Evolutionary conservation across 2,113 vertebrate genomes (phyloP).

Genomic region (Odobenus rosmarus): DNA sequence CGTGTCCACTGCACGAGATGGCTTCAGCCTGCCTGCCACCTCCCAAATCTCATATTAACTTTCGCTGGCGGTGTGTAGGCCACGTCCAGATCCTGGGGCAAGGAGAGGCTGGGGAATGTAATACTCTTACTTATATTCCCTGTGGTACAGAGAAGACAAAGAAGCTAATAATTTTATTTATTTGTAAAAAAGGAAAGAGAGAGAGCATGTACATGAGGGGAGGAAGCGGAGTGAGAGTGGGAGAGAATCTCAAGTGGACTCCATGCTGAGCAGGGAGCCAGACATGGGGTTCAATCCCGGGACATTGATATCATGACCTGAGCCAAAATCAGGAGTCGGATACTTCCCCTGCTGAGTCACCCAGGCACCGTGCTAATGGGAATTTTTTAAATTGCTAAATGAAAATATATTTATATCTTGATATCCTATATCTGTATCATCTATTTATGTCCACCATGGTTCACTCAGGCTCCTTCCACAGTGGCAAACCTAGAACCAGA

Average conservation of each 20-base stretch:
- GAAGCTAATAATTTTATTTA: background rate
- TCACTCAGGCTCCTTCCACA: background rate
- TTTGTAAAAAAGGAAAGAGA: too few species aligned
- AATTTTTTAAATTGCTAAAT: background rate
- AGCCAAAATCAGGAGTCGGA: too few species aligned
- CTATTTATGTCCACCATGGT: background rate
- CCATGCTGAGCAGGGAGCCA: too few species aligned
- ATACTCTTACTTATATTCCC: background rate
- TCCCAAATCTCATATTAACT: background rate
- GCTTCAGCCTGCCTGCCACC: background rate
- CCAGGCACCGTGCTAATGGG: too few species aligned
- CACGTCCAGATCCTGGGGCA: background rate
- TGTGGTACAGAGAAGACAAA: background rate
- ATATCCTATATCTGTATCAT: background rate
- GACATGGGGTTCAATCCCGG: too few species aligned
- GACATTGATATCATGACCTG: too few species aligned
- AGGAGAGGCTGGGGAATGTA: background rate
- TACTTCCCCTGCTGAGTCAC: too few species aligned
- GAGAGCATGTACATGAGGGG: too few species aligned
- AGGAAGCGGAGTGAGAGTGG: too few species aligned
- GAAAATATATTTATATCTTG: background rate
- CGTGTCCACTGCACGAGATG: accelerated
- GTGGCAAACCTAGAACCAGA: background rate
- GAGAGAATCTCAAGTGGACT: too few species aligned
- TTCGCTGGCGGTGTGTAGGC: background rate